Evolutionary conservation across 2,113 vertebrate genomes (phyloP).

Genomic region (Entosphenus tridentatus): DNA sequence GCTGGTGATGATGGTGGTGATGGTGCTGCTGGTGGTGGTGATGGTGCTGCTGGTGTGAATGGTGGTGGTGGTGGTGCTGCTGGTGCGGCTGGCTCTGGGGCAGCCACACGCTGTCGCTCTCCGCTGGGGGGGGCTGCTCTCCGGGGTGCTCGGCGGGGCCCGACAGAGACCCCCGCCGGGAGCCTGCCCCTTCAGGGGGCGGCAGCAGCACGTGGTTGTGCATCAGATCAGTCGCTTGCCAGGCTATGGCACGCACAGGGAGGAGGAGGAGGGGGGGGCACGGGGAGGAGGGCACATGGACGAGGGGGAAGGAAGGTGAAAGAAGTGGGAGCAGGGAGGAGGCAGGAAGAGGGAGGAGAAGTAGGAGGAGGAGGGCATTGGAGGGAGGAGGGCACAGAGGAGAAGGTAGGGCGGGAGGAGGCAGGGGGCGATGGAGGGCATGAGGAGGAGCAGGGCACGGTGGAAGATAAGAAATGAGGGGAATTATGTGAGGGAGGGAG

Average conservation of each 20-base stretch:
- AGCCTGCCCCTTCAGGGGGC: conserved; percentile 77
- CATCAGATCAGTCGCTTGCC: conserved; percentile 99
- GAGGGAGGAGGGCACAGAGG: conserved; percentile 39
- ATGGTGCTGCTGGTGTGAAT: conserved; percentile 82
- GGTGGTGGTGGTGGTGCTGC: conserved; percentile 92
- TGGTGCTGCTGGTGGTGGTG: not conserved
- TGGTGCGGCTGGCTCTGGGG: conserved; percentile 99
- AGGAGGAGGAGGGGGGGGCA: conserved; percentile 29
- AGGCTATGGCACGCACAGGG: conserved; percentile 54
- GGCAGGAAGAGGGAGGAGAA: conserved; percentile 34
- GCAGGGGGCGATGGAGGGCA: too few relatives aligned
- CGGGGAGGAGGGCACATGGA: conserved; percentile 22
- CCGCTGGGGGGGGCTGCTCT: conserved; percentile 39
- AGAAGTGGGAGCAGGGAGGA: conserved; percentile 37
- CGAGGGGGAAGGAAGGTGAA: conserved; percentile 15
- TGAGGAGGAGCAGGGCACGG: too few relatives aligned
- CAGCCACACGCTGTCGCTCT: conserved; percentile 99
- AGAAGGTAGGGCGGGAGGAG: conserved; percentile 26
- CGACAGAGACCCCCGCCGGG: conserved; percentile 67
- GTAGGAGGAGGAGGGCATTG: too few relatives aligned
- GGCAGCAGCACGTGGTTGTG: conserved; percentile 96
- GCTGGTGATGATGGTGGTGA: too few relatives aligned
- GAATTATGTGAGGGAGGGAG: conserved; percentile 12
- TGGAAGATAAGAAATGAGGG: conserved; percentile 30
- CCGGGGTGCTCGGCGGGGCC: conserved; percentile 92